Evolutionary conservation across 1,140 invertebrate genomes (phyloP).

Genomic region (Araneus ventricosus): DNA sequence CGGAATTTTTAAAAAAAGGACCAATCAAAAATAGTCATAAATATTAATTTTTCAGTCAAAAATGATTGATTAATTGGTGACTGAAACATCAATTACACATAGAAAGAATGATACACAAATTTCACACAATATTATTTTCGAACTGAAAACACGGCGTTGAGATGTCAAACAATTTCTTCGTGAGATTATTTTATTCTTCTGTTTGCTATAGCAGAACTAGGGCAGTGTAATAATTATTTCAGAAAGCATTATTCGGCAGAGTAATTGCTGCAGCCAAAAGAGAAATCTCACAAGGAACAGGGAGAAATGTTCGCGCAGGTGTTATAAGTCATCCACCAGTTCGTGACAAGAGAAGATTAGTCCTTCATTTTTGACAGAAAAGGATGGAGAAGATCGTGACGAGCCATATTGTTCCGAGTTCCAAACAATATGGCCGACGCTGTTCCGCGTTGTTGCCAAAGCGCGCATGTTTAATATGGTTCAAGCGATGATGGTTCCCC

Average conservation of each 20-base stretch:
- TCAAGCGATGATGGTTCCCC: neutral
- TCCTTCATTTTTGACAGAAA: conserved; percentile 43
- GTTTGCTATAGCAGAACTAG: neutral
- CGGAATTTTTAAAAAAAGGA: no score
- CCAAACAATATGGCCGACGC: conserved; percentile 9
- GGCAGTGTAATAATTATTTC: conserved; percentile 8
- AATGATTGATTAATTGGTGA: no score
- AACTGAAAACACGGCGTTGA: no score
- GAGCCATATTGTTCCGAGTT: conserved; percentile 22
- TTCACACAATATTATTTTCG: no score
- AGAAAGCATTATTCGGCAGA: neutral
- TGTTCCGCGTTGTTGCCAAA: neutral
- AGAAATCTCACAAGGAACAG: neutral
- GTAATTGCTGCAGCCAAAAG: neutral
- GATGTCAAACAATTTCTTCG: neutral
- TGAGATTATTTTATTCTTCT: neutral
- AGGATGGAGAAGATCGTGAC: neutral
- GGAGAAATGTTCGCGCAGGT: conserved; percentile 10
- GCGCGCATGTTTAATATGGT: neutral
- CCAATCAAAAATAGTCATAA: no score
- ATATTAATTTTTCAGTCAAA: no score
- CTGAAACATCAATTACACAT: no score
- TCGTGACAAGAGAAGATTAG: conserved; percentile 36
- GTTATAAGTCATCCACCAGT: neutral
- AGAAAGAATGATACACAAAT: no score